Evolutionary conservation across 2,113 vertebrate species (phyloP).

Genomic region (Cyanoliseus patagonus): DNA sequence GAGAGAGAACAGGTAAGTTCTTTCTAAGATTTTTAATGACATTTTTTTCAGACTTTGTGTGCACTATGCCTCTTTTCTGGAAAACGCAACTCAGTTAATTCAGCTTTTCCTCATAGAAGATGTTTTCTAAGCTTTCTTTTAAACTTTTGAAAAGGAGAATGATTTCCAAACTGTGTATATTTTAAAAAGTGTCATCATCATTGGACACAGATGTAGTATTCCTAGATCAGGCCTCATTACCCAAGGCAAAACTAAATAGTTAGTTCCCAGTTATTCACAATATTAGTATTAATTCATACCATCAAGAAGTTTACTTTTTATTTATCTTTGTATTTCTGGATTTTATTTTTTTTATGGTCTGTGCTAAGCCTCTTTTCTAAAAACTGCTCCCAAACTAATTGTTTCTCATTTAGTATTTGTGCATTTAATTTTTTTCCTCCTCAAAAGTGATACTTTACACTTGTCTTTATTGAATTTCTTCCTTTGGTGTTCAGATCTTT

Average conservation of each 20-base stretch:
- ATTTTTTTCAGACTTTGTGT: background rate
- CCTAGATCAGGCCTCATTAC: background rate
- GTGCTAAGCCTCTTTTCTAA: background rate
- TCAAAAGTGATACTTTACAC: background rate
- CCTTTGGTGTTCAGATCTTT: background rate
- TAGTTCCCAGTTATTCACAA: background rate
- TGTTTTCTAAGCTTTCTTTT: background rate
- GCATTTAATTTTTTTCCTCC: background rate
- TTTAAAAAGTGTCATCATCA: background rate
- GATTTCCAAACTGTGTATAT: background rate
- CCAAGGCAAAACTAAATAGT: background rate
- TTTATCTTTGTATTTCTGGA: background rate
- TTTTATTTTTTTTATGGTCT: background rate
- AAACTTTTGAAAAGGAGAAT: background rate
- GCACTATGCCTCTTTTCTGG: background rate
- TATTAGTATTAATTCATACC: background rate
- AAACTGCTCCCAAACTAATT: background rate
- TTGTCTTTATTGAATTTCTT: slow-evolving; percentile 21
- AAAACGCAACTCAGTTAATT: background rate
- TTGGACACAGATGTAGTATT: background rate
- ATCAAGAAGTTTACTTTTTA: background rate
- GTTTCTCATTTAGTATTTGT: slow-evolving; percentile 4
- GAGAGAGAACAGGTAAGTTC: background rate
- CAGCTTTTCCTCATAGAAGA: background rate
- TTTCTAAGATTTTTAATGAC: background rate